Evolutionary conservation across 1,140 invertebrate genomes (phyloP).

Genomic region (Samia ricini): DNA sequence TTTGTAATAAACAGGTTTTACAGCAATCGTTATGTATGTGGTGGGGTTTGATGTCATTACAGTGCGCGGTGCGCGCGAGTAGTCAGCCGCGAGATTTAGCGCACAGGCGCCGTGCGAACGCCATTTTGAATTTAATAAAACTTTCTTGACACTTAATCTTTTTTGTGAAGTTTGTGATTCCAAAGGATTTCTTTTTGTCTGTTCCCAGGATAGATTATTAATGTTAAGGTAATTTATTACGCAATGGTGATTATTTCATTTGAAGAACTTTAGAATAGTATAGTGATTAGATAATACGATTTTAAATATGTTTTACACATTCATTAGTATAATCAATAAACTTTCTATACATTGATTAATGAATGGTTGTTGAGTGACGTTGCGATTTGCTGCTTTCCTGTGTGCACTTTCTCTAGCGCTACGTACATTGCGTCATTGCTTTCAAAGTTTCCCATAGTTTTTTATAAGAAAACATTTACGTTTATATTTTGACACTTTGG

Average conservation of each 20-base stretch:
- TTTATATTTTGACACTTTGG: too few species aligned
- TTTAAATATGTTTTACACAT: background rate
- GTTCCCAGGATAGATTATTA: background rate
- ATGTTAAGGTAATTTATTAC: background rate
- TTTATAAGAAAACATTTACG: conserved; percentile 3
- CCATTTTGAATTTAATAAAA: conserved; percentile 32
- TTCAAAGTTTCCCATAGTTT: conserved; percentile 27
- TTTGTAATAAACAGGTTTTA: conserved; percentile 25
- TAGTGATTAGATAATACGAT: conserved; percentile 3
- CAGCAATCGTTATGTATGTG: conserved; percentile 19
- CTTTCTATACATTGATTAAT: conserved; percentile 53
- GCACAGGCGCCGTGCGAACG: conserved; percentile 34
- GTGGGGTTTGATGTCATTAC: conserved; percentile 49
- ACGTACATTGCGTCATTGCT: conserved; percentile 41
- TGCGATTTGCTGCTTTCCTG: conserved; percentile 29
- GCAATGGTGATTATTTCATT: background rate
- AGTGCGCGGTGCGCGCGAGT: conserved; percentile 39
- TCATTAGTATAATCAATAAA: conserved; percentile 28
- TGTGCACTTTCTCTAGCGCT: conserved; percentile 50
- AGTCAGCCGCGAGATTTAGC: conserved; percentile 51
- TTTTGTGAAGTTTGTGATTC: conserved; percentile 3
- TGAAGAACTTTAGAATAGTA: background rate
- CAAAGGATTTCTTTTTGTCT: conserved; percentile 1
- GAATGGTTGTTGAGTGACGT: conserved; percentile 34
- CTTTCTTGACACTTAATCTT: conserved; percentile 6